These are phyloP conservation scores for Pelochelys cantorii DNA, from an alignment of 2,797 vertebrate species.

Conservation along the genomic window DNA sequence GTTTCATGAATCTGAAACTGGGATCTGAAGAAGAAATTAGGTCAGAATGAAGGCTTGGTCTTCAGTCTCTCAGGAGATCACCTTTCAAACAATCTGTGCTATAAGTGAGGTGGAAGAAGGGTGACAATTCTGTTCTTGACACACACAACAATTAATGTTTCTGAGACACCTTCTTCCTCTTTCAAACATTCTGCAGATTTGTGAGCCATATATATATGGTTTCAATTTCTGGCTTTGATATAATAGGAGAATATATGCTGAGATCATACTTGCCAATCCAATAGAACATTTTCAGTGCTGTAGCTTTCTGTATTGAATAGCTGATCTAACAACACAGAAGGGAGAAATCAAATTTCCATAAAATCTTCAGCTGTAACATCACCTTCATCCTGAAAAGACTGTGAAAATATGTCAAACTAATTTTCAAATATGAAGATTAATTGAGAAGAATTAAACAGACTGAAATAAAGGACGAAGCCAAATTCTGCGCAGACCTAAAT, in stretches of 20 bases:
- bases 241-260: background rate
- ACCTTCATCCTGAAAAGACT: background rate
- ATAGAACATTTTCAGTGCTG: background rate
- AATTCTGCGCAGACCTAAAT: background rate
- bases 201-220: fast-evolving
- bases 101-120: background rate
- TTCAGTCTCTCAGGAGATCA: background rate
- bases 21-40: background rate
- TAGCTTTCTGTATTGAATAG: background rate
- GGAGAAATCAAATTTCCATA: background rate
- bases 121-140: background rate
- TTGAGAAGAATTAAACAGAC: background rate
- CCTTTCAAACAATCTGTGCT: background rate
- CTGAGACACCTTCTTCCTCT: background rate
- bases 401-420: fast-evolving
- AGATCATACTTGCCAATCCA: background rate
- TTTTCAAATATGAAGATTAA: background rate
- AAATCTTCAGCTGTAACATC: background rate
- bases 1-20: background rate
- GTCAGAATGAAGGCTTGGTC: background rate
- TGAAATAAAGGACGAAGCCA: background rate
- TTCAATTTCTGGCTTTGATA: background rate
- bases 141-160: background rate
- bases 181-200: background rate
- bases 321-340: fast-evolving